These are phyloP conservation scores for Centropyge bicolor DNA, from an alignment of 2,797 vertebrate genomes.

Conservation along the genomic window DNA sequence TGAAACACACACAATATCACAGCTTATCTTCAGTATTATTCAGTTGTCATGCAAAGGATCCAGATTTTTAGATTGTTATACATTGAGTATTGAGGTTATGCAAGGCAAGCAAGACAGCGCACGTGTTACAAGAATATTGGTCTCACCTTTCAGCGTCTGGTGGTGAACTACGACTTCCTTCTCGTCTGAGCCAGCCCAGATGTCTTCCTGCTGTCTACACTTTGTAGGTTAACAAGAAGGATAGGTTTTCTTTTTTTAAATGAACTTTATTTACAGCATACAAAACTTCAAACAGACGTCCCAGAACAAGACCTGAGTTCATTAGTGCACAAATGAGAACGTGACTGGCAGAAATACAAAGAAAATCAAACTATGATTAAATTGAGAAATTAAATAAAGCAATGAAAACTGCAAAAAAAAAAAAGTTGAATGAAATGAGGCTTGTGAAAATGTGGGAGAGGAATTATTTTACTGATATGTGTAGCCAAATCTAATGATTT, in stretches of 20 bases:
- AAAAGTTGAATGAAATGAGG: background rate
- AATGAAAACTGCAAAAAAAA: background rate
- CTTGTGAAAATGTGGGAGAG: background rate
- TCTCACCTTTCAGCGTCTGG: background rate
- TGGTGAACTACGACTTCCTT: slow-evolving; percentile 2
- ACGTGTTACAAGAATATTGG: background rate
- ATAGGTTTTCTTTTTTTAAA: background rate
- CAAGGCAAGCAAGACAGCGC: background rate
- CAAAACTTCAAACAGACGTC: background rate
- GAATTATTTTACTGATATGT: background rate
- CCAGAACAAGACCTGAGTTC: background rate
- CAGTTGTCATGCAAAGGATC: background rate
- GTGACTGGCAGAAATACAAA: background rate
- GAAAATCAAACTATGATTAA: background rate
- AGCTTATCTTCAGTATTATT: background rate
- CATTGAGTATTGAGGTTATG: background rate
- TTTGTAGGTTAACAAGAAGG: background rate
- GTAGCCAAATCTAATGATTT: no score
- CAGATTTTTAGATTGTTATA: background rate
- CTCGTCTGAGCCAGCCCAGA: background rate
- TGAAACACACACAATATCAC: background rate
- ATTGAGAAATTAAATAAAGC: background rate
- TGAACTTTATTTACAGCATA: background rate
- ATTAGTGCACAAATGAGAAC: background rate
- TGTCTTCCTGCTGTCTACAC: slow-evolving; percentile 8